Evolutionary conservation across 2,888 invertebrate genomes (phyloP), one percentile per base, ranked within the genome.

Genomic region (Unio pictorum): DNA sequence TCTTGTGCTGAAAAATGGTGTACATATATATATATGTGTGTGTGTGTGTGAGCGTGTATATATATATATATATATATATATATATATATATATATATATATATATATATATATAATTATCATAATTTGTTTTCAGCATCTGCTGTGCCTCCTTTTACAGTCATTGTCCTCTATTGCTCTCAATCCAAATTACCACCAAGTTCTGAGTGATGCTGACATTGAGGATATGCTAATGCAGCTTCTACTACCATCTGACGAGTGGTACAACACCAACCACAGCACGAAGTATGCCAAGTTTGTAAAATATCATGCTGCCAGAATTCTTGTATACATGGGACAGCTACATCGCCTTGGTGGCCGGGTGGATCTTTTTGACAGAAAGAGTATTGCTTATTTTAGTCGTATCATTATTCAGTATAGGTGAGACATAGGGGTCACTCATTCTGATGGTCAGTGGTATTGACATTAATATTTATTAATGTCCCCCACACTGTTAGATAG

Each of bases 201-300:
- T 1, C 88, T 93, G 68, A 88, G 91, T 54, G 92, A 93, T 55
- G 91, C 92, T 20, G 92, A 93, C 76, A 91, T 93, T 64, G 92
- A 93, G 18, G 93, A 93, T 86, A 92, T 92, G 77, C 87, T 93
- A 61, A 92, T 93, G 82, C 92, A 93, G 86, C 90, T 93, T 73
- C 90, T 93, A 67, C 90, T 93, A 74, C 93, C 93, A 26, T 93
- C 93, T 1, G 93, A 93, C 84, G 93, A 93, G 84, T 93, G 93
- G 92, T 93, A 93, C 89, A 93, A 93, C 89, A 93, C 93, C 64
- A 93, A 93, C 84, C 93, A 93, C 86, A 92, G 92, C 80, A 93
- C 93, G 63, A 92, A 92, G 84, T 93, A 92, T 83, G 93, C 93
- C 66, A 91, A 91, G 69, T 93, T 92, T 81, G 93, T 93, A 68